phyloP scores from a whole-genome alignment of 1,140 invertebrate species.

The Cryptotermes secundus region DNA sequence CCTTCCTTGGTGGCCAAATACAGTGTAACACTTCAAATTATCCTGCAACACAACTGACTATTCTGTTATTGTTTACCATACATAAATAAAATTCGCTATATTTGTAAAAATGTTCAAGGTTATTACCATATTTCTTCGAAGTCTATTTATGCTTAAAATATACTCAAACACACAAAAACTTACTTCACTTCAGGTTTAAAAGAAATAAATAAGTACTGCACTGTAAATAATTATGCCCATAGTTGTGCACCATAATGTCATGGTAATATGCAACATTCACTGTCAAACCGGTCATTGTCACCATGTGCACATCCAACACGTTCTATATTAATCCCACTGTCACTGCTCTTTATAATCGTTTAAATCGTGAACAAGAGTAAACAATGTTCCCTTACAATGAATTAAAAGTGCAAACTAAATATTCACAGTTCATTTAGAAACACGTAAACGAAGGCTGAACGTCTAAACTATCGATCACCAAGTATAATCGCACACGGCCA shows the following conservation, averaged over 20 bases:
- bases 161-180: no score
- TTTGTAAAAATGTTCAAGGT: background rate
- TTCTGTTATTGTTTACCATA: background rate
- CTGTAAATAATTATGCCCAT: background rate
- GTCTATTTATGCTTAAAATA: no score
- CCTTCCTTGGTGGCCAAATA: no score
- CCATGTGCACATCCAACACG: background rate
- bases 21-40: no score
- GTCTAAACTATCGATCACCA: background rate
- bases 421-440: background rate
- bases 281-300: background rate
- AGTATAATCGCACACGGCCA: background rate
- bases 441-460: background rate
- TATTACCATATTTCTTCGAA: background rate
- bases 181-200: background rate
- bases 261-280: background rate
- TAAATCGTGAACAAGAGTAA: background rate
- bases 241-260: background rate
- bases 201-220: background rate
- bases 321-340: background rate
- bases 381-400: background rate
- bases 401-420: background rate
- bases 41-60: no score
- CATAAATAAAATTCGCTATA: background rate
- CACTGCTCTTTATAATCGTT: background rate